A percentile compares a stretch with the other conserved stretches of the same genome.
Conservation (phyloP, 2,888 invertebrate species). For the Serripes groenlandicus region DNA sequence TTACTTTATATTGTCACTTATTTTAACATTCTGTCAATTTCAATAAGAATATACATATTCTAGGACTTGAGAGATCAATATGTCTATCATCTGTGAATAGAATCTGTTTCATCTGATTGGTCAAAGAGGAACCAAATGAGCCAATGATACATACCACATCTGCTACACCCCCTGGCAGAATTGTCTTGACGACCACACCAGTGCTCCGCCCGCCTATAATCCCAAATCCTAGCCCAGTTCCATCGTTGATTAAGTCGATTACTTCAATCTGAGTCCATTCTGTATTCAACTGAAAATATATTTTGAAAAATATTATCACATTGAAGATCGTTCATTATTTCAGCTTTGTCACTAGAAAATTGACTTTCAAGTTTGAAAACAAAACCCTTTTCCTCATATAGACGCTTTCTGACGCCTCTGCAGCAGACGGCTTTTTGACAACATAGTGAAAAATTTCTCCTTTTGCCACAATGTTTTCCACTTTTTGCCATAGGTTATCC, state of each 20-base stretch:
- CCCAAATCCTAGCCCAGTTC: conserved; percentile 98
- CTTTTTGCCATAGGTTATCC: too few relatives aligned
- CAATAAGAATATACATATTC: too few relatives aligned
- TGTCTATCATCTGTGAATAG: too few relatives aligned
- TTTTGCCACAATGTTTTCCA: too few relatives aligned
- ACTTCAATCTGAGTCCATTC: conserved; percentile 99
- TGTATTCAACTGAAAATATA: conserved; percentile 93
- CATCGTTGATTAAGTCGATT: conserved; percentile 98
- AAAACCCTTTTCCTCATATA: background rate
- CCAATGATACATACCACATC: conserved; percentile 93
- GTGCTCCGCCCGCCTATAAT: conserved; percentile 98
- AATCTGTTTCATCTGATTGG: background rate
- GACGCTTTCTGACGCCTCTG: background rate
- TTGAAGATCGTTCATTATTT: too few relatives aligned
- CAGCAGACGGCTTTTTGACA: too few relatives aligned
- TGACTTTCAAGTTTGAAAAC: background rate
- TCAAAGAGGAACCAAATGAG: background rate
- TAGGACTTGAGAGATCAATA: too few relatives aligned
- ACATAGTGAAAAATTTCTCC: too few relatives aligned
- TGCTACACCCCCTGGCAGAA: conserved; percentile 98
- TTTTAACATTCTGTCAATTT: too few relatives aligned
- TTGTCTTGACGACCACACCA: conserved; percentile 99
- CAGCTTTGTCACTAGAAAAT: background rate
- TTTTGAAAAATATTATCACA: conserved; percentile 30
- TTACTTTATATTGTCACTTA: too few relatives aligned